These are phyloP conservation scores for Sinocyclocheilus maitianheensis DNA, from an alignment of 2,113 vertebrate genomes.

Conservation along the genomic window DNA sequence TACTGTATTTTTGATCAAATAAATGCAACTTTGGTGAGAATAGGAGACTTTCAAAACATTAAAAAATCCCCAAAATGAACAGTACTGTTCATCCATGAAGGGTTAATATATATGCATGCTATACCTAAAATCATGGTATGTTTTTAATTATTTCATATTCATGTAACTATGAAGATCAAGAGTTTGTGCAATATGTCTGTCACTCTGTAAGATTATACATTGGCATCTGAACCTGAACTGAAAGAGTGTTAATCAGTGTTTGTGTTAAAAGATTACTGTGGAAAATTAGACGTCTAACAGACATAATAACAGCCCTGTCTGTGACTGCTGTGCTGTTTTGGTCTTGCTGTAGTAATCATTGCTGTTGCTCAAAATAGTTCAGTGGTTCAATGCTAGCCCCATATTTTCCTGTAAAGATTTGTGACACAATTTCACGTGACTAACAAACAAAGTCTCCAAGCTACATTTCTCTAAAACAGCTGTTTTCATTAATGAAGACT, in stretches of 20 bases:
- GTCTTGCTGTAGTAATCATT: neutral
- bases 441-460: neutral
- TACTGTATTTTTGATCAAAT: neutral
- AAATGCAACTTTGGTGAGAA: neutral
- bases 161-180: neutral
- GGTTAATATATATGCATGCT: no score
- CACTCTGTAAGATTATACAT: neutral
- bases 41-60: neutral
- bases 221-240: conserved; percentile 5
- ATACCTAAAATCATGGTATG: neutral
- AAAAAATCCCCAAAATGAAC: neutral
- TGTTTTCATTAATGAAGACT: neutral
- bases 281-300: conserved; percentile 31
- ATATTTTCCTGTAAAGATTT: conserved; percentile 13
- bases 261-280: conserved; percentile 48
- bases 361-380: conserved; percentile 23
- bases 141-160: neutral
- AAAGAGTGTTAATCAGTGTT: conserved; percentile 50
- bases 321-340: conserved; percentile 17
- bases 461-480: neutral
- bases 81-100: no score
- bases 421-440: conserved; percentile 2
- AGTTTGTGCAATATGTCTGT: neutral
- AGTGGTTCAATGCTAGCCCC: conserved; percentile 8
- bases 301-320: conserved; percentile 56